Evolutionary conservation across 2,797 vertebrate genomes (phyloP).

Genomic region (Pagetopsis macropterus): DNA sequence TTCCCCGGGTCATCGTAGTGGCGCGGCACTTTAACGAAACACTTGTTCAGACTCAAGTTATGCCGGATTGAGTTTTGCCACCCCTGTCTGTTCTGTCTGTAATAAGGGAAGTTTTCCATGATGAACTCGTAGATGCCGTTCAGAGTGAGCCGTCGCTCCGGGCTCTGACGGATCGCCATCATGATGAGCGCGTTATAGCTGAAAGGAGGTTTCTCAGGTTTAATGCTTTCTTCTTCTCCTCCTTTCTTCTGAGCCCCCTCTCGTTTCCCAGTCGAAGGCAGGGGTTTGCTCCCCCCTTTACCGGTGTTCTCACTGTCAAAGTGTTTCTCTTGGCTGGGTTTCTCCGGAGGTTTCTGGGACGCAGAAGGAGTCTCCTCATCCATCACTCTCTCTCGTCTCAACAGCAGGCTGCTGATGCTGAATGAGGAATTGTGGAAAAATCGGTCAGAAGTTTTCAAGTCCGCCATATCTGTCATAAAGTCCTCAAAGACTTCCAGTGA

Average conservation of each 20-base stretch:
- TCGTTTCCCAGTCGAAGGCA: conserved; percentile 7
- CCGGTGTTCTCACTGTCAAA: conserved; percentile 31
- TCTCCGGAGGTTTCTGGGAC: conserved; percentile 49
- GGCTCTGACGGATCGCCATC: conserved; percentile 88
- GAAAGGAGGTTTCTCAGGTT: conserved; percentile 84
- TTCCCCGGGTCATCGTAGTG: conserved; percentile 87
- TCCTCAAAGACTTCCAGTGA: conserved; percentile 6
- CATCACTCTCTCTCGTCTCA: conserved; percentile 70
- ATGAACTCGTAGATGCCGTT: conserved; percentile 88
- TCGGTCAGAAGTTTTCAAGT: conserved; percentile 65
- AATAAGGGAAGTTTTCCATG: conserved; percentile 85
- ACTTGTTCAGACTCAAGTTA: conserved; percentile 88
- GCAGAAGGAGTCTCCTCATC: conserved; percentile 38
- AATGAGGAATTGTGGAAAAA: conserved; percentile 82
- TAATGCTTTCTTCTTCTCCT: conserved; percentile 47
- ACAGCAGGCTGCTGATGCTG: conserved; percentile 85
- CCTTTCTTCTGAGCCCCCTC: conserved; percentile 44
- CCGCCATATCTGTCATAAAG: conserved; percentile 66
- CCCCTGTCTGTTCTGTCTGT: conserved; percentile 83
- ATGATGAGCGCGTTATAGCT: conserved; percentile 89
- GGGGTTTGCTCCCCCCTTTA: conserved; percentile 15
- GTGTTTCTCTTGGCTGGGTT: conserved; percentile 28
- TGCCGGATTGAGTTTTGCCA: conserved; percentile 89
- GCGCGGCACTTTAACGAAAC: conserved; percentile 86
- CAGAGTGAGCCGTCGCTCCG: conserved; percentile 81